These are phyloP conservation scores for Myzus persicae DNA, from an alignment of 1,140 invertebrate species.

Conservation along the genomic window DNA sequence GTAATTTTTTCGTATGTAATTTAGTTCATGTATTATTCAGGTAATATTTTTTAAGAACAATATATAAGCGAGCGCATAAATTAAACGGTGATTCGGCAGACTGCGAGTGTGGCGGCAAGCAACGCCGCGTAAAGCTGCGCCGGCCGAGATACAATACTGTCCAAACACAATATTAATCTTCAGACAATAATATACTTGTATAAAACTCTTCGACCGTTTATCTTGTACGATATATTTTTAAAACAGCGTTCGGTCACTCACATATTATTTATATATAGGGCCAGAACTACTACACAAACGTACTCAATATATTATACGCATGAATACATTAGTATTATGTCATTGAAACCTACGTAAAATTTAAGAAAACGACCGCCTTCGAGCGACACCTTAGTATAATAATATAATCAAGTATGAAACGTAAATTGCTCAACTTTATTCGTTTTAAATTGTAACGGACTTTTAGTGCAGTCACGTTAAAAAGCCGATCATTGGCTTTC, in stretches of 20 bases:
- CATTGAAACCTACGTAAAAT: conserved; percentile 26
- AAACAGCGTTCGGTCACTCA: neutral
- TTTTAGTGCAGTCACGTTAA: neutral
- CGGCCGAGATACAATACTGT: neutral
- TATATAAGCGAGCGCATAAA: neutral
- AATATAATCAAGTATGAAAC: neutral
- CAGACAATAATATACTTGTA: neutral
- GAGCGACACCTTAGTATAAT: neutral
- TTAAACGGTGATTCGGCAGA: neutral
- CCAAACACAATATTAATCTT: neutral
- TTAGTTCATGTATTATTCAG: conserved; percentile 27
- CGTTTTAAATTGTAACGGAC: neutral
- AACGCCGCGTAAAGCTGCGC: neutral
- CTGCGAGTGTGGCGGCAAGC: neutral
- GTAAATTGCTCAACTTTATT: neutral
- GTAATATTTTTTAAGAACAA: conserved; percentile 16
- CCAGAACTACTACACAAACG: neutral
- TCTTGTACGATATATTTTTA: neutral
- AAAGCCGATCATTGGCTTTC: neutral
- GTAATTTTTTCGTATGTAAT: neutral
- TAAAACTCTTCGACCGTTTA: neutral
- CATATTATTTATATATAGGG: neutral
- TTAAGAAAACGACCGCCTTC: conserved; percentile 6
- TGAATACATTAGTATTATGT: neutral
- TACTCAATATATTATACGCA: neutral